phyloP scores from a whole-genome alignment of 92 coral and sea anemone genomes.

The Anthopleura xanthogrammica region DNA sequence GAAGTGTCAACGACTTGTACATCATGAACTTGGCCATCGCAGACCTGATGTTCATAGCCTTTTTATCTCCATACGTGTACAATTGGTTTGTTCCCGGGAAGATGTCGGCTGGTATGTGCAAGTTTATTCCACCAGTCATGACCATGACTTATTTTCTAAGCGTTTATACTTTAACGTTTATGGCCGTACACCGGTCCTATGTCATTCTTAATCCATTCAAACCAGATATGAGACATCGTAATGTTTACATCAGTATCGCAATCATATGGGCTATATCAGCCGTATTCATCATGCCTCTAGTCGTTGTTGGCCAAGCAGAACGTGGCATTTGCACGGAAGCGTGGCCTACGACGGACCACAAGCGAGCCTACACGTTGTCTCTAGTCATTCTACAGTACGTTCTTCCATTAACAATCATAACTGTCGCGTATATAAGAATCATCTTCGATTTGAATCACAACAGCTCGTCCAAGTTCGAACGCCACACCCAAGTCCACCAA shows the following conservation, averaged over 20 bases:
- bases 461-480: conserved; percentile 43
- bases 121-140: conserved; percentile 59
- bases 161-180: conserved; percentile 65
- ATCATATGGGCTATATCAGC: conserved; percentile 58
- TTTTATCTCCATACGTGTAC: conserved; percentile 59
- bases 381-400: conserved; percentile 68
- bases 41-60: conserved; percentile 61
- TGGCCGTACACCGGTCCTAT: conserved; percentile 73
- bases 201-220: conserved; percentile 73
- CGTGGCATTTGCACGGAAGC: conserved; percentile 34
- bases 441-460: conserved; percentile 56
- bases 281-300: conserved; percentile 47
- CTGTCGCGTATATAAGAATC: conserved; percentile 63
- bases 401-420: conserved; percentile 60
- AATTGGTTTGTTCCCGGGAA: conserved; percentile 27
- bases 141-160: conserved; percentile 58
- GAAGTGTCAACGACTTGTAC: conserved; percentile 67
- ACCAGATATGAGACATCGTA: conserved; percentile 56
- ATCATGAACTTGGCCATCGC: conserved; percentile 76
- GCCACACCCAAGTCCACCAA: conserved; percentile 48
- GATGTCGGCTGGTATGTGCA: conserved; percentile 46
- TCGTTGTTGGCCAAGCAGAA: conserved; percentile 22
- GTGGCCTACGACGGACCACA: conserved; percentile 49
- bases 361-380: conserved; percentile 54
- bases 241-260: conserved; percentile 43